These are phyloP conservation scores for Danionella dracula DNA, from an alignment of 2,797 vertebrate genomes.

Conservation along the genomic window DNA sequence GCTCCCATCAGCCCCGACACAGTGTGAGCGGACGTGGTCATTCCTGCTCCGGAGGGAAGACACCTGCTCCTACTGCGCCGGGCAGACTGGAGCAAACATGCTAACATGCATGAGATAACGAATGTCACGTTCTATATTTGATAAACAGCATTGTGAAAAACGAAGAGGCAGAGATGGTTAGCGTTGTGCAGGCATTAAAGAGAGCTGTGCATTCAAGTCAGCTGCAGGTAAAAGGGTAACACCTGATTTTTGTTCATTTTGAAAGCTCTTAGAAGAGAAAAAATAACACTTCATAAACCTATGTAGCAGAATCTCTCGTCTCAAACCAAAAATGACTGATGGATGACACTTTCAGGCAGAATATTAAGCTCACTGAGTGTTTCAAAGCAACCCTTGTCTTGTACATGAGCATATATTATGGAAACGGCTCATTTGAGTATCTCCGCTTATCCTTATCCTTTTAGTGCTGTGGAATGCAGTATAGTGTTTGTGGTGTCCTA, in stretches of 20 bases:
- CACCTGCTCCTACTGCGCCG: conserved; percentile 14
- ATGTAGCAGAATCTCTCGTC: no score
- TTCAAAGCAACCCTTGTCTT: neutral
- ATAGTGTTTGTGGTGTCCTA: conserved; percentile 25
- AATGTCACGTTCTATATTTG: neutral
- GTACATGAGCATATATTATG: neutral
- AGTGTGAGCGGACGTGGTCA: conserved; percentile 27
- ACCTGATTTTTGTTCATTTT: no score
- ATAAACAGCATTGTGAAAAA: neutral
- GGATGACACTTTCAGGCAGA: neutral
- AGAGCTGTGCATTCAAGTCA: neutral
- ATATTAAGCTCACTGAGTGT: neutral
- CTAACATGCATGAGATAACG: neutral
- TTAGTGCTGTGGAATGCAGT: conserved; percentile 7
- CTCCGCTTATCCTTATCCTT: neutral
- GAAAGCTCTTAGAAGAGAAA: no score
- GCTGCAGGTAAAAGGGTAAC: neutral
- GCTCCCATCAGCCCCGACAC: conserved; percentile 24
- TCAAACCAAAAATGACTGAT: no score
- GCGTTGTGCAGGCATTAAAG: neutral
- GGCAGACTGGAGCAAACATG: neutral
- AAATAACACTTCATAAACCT: no score
- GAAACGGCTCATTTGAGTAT: neutral
- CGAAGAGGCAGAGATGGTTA: neutral
- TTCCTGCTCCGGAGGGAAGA: conserved; percentile 27